These are phyloP conservation scores for Ictidomys tridecemlineatus DNA, from an alignment of 2,113 vertebrate genomes.

Conservation along the genomic window DNA sequence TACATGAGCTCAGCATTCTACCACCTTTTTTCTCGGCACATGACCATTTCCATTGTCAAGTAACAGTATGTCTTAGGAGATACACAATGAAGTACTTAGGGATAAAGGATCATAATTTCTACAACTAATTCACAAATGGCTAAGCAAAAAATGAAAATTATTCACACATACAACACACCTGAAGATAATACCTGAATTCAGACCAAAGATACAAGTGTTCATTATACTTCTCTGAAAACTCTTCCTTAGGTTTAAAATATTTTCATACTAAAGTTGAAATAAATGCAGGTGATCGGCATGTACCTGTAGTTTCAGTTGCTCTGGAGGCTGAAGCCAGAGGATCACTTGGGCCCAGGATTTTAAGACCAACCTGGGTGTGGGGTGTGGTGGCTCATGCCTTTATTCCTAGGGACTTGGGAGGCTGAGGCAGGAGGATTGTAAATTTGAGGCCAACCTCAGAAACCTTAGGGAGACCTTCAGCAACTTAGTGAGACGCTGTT, in stretches of 20 bases:
- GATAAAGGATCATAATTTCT: background rate
- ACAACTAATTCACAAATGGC: background rate
- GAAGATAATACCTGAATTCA: background rate
- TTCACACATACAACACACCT: background rate
- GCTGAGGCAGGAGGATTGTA: too few species aligned
- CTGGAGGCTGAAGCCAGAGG: too few species aligned
- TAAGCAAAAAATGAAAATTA: background rate
- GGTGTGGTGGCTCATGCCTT: too few species aligned
- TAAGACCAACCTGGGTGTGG: too few species aligned
- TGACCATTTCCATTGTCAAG: background rate
- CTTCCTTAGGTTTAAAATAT: background rate
- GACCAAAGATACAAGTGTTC: background rate
- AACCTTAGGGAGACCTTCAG: too few species aligned
- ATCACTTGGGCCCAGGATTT: too few species aligned
- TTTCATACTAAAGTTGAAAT: background rate
- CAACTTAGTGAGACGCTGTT: too few species aligned
- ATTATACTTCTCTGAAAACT: background rate
- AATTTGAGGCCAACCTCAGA: too few species aligned
- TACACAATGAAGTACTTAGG: background rate
- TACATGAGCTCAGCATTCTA: too few species aligned
- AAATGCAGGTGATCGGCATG: too few species aligned
- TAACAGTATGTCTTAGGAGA: background rate
- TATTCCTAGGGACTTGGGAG: too few species aligned
- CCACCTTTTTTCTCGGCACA: background rate
- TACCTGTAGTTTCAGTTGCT: too few species aligned